Conservation (phyloP, 2,113 vertebrate genomes). For the Myrmecophaga tridactyla region DNA sequence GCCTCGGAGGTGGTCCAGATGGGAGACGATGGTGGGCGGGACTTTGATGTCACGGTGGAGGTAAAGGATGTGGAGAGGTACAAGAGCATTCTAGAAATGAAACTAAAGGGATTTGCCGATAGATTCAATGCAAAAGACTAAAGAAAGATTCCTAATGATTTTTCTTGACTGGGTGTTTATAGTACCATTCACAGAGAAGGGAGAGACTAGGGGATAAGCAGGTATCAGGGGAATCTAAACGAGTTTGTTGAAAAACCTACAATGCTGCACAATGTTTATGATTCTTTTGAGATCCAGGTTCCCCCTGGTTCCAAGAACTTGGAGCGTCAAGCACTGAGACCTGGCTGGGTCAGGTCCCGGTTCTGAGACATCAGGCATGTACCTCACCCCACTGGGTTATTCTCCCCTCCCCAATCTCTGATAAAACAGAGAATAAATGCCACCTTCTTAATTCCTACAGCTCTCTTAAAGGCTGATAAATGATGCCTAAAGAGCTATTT, state of each 20-base stretch:
- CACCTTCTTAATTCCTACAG: neutral
- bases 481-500: neutral
- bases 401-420: neutral
- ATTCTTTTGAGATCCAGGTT: neutral
- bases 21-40: accelerated
- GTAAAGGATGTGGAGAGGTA: neutral
- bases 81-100: neutral
- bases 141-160: neutral
- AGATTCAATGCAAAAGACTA: no score
- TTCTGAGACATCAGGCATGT: neutral
- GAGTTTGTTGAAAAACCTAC: neutral
- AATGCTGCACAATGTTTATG: neutral
- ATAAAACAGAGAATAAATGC: neutral
- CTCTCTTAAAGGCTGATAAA: neutral
- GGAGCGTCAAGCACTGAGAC: neutral
- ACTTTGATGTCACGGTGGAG: neutral
- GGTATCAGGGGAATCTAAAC: neutral
- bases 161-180: neutral
- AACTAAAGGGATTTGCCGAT: neutral
- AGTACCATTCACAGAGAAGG: neutral
- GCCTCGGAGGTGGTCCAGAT: neutral
- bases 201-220: neutral
- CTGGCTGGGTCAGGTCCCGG: neutral
- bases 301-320: neutral
- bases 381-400: neutral